phyloP scores from a whole-genome alignment of 2,113 vertebrate genomes.

The Gorsachius goisagi region DNA sequence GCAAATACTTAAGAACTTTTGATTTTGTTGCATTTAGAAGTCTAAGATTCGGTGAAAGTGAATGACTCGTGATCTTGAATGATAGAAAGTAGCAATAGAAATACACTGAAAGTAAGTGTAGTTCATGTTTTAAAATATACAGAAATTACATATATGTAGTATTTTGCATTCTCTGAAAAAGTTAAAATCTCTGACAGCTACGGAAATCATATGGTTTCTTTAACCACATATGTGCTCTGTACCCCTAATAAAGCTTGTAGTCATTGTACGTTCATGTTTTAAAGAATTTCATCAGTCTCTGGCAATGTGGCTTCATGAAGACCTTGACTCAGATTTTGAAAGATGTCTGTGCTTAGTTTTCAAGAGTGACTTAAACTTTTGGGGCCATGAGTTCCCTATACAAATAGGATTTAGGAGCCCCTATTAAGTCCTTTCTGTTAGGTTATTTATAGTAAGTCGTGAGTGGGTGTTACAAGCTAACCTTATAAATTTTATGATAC shows the following conservation, averaged over 20 bases:
- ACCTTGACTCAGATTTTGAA: background rate
- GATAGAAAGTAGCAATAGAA: background rate
- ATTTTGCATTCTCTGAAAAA: background rate
- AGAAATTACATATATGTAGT: background rate
- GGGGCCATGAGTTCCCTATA: background rate
- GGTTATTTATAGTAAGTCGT: background rate
- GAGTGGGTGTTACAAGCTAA: background rate
- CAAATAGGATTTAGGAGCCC: background rate
- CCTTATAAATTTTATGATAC: background rate
- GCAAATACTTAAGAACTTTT: background rate
- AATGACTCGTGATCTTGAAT: background rate
- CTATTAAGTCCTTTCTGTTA: background rate
- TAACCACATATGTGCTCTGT: background rate
- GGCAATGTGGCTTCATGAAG: background rate
- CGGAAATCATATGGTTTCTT: background rate
- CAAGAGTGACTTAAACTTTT: background rate
- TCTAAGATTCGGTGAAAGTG: background rate
- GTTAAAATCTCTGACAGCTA: background rate
- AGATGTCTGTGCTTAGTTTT: background rate
- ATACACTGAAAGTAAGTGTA: background rate
- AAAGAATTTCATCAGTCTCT: background rate
- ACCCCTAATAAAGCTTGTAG: background rate
- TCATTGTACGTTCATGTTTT: background rate
- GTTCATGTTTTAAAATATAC: background rate
- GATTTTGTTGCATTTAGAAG: constrained; percentile 13